phyloP scores from a whole-genome alignment of 1,140 invertebrate species.

The Coboldia fuscipes region DNA sequence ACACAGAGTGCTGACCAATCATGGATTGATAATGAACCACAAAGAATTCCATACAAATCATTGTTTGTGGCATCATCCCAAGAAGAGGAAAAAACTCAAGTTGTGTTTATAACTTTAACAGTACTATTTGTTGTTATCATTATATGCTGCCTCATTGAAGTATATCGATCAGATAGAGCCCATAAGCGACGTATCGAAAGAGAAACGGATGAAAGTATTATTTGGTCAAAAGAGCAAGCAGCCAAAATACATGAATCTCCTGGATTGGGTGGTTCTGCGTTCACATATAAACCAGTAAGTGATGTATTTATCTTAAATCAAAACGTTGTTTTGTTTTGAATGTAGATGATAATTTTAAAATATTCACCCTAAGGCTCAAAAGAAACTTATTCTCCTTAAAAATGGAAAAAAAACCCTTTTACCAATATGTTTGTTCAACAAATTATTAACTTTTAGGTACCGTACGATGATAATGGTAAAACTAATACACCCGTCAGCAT shows the following conservation, averaged over 20 bases:
- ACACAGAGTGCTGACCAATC: conserved; percentile 43
- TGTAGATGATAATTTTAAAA: no score
- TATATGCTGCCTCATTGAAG: conserved; percentile 35
- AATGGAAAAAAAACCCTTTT: no score
- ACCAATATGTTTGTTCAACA: no score
- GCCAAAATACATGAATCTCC: conserved; percentile 32
- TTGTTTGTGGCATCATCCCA: conserved; percentile 42
- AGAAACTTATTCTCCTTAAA: no score
- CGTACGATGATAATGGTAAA: no score
- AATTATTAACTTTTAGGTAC: no score
- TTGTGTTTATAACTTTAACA: conserved; percentile 47
- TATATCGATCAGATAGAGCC: conserved; percentile 37
- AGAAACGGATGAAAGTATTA: conserved; percentile 42
- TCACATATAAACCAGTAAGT: conserved; percentile 20
- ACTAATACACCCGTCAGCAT: no score
- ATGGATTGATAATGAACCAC: conserved; percentile 62
- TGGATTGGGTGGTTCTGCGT: conserved; percentile 14
- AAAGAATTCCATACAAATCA: conserved; percentile 45
- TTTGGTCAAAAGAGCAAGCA: conserved; percentile 40
- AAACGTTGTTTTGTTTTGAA: no score
- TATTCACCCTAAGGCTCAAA: no score
- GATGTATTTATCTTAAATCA: no score
- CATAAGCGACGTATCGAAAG: conserved; percentile 41
- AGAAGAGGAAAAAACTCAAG: conserved; percentile 53
- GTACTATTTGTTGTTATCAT: conserved; percentile 43